Percentiles rank a stretch among this genome's conserved stretches.
Evolutionary conservation across 2,113 vertebrate genomes (phyloP).

Genomic region (Gila orcuttii): DNA sequence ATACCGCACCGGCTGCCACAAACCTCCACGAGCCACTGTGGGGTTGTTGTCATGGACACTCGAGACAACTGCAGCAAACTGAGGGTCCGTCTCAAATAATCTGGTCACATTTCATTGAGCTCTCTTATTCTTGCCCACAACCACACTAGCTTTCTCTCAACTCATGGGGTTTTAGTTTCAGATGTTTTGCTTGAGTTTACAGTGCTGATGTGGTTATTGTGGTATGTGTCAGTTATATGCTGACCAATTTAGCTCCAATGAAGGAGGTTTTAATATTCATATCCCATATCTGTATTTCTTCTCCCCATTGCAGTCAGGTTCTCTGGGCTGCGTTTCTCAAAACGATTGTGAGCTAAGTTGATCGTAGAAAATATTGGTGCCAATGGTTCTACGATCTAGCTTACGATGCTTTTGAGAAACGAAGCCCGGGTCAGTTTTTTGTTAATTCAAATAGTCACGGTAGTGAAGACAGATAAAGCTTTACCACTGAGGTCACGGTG

Average conservation of each 20-base stretch:
- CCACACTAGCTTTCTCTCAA: conserved; percentile 7
- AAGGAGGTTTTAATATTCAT: neutral
- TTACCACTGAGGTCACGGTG: conserved; percentile 2
- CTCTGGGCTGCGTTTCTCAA: neutral
- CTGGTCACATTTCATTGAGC: conserved; percentile 16
- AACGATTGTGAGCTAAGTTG: no score
- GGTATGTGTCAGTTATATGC: neutral
- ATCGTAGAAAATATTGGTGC: no score
- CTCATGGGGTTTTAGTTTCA: neutral
- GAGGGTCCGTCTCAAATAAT: conserved; percentile 43
- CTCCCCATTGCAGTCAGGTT: neutral
- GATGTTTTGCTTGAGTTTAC: conserved; percentile 20
- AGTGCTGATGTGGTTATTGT: conserved; percentile 14
- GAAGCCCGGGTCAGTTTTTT: neutral
- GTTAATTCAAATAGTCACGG: neutral
- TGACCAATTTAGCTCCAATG: neutral
- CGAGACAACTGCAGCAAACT: conserved; percentile 62
- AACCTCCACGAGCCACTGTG: conserved; percentile 58
- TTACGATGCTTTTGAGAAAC: no score
- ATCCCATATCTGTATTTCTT: neutral
- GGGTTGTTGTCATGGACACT: conserved; percentile 67
- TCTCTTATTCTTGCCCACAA: conserved; percentile 20
- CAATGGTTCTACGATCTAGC: no score
- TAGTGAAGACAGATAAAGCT: conserved; percentile 19
- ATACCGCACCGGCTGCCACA: conserved; percentile 56